These are phyloP conservation scores for Drosophila parabipectinata DNA, from an alignment of 1,140 invertebrate species.

Conservation along the genomic window DNA sequence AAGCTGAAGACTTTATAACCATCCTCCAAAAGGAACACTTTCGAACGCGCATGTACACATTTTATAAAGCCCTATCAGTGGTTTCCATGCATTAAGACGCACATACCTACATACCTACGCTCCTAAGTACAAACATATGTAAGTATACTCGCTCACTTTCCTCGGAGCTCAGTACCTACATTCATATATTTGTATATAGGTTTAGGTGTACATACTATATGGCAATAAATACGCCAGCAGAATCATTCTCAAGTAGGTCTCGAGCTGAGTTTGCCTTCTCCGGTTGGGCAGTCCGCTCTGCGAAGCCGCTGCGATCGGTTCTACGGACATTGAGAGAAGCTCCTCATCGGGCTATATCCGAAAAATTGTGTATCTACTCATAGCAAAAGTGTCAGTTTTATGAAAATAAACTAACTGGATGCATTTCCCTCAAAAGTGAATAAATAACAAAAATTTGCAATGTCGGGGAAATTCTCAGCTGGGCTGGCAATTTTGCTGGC, in stretches of 20 bases:
- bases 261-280: conserved; percentile 46
- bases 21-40: conserved; percentile 12
- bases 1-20: conserved; percentile 16
- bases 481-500: conserved; percentile 38
- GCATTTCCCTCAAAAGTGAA: conserved; percentile 13
- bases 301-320: conserved; percentile 36
- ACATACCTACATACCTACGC: conserved; percentile 2
- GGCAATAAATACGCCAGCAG: conserved; percentile 20
- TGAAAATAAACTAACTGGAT: conserved; percentile 17
- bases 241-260: conserved; percentile 49
- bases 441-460: conserved; percentile 3
- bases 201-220: background rate
- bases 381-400: conserved; percentile 2
- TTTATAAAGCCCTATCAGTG: conserved; percentile 29
- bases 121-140: conserved; percentile 32
- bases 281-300: conserved; percentile 19
- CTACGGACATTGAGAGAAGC: background rate
- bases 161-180: background rate
- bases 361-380: background rate
- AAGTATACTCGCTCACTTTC: conserved; percentile 16
- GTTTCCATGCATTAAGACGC: conserved; percentile 1
- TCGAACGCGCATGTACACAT: conserved; percentile 9
- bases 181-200: background rate
- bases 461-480: conserved; percentile 18
- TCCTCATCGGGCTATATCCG: background rate